phyloP scores from a whole-genome alignment of 2,113 vertebrate genomes.

The Gopherus evgoodei region DNA sequence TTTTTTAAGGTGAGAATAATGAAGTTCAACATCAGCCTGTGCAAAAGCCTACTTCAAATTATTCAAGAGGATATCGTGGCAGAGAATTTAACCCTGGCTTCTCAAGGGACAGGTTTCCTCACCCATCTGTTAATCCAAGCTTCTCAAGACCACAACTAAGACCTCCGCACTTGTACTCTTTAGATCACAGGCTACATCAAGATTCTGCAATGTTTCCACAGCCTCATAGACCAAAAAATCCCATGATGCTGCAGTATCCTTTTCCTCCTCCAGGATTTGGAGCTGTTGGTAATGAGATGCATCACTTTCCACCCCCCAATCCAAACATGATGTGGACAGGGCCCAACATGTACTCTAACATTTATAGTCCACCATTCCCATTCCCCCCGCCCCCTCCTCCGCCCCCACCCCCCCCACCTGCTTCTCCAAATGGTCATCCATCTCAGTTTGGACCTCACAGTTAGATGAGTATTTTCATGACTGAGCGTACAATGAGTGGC shows the following conservation, averaged over 20 bases:
- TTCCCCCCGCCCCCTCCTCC: conserved; percentile 21
- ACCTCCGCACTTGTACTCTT: conserved; percentile 37
- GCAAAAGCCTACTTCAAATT: conserved; percentile 15
- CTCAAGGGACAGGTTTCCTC: conserved; percentile 33
- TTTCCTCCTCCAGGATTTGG: conserved; percentile 62
- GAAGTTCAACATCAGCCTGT: conserved; percentile 56
- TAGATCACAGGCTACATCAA: conserved; percentile 45
- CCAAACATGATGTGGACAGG: conserved; percentile 69
- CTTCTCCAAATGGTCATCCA: conserved; percentile 40
- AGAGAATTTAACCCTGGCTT: conserved; percentile 56
- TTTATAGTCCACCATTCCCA: conserved; percentile 46
- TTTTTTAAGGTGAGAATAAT: conserved; percentile 64
- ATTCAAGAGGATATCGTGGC: conserved; percentile 49
- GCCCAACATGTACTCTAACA: conserved; percentile 9
- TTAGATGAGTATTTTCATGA: background rate
- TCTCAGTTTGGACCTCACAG: conserved; percentile 63
- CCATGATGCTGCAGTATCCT: conserved; percentile 58
- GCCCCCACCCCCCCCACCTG: background rate
- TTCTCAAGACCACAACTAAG: conserved; percentile 23
- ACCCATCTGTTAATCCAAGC: background rate
- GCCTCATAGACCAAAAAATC: conserved; percentile 30
- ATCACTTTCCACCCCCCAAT: conserved; percentile 24
- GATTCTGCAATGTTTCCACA: conserved; percentile 50
- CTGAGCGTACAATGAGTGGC: background rate
- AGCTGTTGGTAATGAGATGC: conserved; percentile 9